Conservation (phyloP, 2,797 vertebrate species). For the Sciaenops ocellatus region DNA sequence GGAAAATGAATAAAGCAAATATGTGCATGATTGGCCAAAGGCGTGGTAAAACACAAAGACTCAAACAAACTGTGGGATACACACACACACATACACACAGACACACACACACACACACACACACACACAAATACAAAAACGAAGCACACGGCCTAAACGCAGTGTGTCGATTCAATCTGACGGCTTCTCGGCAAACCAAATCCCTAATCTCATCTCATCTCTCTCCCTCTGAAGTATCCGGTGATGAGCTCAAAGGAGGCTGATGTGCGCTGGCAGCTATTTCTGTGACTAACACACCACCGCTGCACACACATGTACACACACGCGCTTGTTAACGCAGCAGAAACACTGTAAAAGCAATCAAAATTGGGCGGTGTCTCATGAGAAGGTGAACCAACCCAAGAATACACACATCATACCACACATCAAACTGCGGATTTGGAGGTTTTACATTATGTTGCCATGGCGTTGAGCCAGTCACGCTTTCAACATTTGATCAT, state of each 20-base stretch:
- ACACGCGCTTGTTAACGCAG: slow-evolving; percentile 21
- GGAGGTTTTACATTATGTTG: not conserved
- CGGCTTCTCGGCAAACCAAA: slow-evolving; percentile 66
- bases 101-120: slow-evolving; percentile 6
- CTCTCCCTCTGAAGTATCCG: slow-evolving; percentile 69
- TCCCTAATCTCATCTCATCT: slow-evolving; percentile 76
- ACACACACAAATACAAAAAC: not conserved
- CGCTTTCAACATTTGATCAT: slow-evolving; percentile 40
- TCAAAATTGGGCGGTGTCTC: slow-evolving; percentile 15
- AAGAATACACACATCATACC: not conserved
- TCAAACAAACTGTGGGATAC: slow-evolving; percentile 31
- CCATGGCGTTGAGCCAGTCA: not conserved
- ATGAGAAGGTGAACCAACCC: slow-evolving; percentile 2
- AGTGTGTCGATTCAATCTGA: slow-evolving; percentile 68
- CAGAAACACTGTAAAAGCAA: slow-evolving; percentile 22
- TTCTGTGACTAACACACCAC: slow-evolving; percentile 59
- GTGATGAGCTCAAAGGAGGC: slow-evolving; percentile 75
- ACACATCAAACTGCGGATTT: not conserved
- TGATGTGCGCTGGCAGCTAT: slow-evolving; percentile 67
- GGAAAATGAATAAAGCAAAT: slow-evolving; percentile 66
- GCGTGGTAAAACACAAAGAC: slow-evolving; percentile 46
- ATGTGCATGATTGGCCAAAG: slow-evolving; percentile 61
- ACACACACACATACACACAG: slow-evolving; percentile 14
- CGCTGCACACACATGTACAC: slow-evolving; percentile 2
- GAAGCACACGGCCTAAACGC: slow-evolving; percentile 44